A percentile compares a stretch with the other conserved stretches of the same genome.
phyloP scores from a whole-genome alignment of 2,888 invertebrate genomes.

The Ganaspis brasiliensis region DNA sequence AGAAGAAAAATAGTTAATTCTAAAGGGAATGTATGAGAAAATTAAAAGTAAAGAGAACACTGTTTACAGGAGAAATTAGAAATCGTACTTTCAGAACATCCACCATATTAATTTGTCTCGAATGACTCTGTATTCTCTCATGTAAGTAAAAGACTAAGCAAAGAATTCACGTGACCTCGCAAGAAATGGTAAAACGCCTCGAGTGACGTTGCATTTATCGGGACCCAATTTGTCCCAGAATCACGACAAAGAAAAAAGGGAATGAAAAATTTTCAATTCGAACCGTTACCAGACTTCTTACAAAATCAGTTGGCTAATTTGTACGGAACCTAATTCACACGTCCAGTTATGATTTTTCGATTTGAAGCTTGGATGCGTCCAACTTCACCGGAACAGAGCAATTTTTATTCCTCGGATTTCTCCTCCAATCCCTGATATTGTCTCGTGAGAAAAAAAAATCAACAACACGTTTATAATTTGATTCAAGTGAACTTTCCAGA shows the following conservation, averaged over 20 bases:
- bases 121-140: constrained; percentile 57
- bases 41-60: constrained; percentile 22
- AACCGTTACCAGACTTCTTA: constrained; percentile 17
- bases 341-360: constrained; percentile 39
- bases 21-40: background rate
- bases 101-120: constrained; percentile 59
- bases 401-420: constrained; percentile 34
- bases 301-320: background rate
- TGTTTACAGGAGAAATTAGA: constrained; percentile 38
- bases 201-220: constrained; percentile 33
- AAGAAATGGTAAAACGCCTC: constrained; percentile 19
- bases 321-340: constrained; percentile 25
- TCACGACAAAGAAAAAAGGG: background rate
- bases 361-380: constrained; percentile 29
- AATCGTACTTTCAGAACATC: constrained; percentile 42
- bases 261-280: constrained; percentile 20
- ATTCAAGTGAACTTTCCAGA: background rate
- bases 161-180: constrained; percentile 8
- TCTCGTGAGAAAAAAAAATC: constrained; percentile 19
- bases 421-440: constrained; percentile 12
- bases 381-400: constrained; percentile 36
- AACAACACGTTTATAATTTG: background rate
- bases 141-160: constrained; percentile 31
- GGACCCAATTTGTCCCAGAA: constrained; percentile 32
- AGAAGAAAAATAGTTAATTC: constrained; percentile 19